These are phyloP conservation scores for Calcarius lapponicus DNA, from an alignment of 2,797 vertebrate genomes.

Conservation along the genomic window DNA sequence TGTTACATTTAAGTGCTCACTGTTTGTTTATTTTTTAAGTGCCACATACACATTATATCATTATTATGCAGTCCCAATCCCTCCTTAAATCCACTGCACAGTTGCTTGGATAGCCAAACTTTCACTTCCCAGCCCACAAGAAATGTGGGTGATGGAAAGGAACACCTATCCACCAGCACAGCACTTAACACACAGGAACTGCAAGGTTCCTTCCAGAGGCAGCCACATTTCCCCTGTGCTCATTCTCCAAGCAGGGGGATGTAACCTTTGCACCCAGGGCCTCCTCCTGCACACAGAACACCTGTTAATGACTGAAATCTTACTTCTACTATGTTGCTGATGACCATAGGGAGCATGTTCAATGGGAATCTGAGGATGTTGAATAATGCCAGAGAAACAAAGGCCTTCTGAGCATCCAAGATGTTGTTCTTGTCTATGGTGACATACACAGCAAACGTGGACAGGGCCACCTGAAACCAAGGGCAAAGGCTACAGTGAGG, in stretches of 20 bases:
- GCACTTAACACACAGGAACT: neutral
- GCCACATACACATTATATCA: neutral
- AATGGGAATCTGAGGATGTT: slow-evolving; percentile 87
- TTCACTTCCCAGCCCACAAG: neutral
- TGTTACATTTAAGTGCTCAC: neutral
- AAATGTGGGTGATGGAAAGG: neutral
- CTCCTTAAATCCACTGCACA: neutral
- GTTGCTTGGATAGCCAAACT: neutral
- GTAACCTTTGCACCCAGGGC: neutral
- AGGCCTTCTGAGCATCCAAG: slow-evolving; percentile 94
- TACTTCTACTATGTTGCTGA: slow-evolving; percentile 96
- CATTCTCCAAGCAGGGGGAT: neutral
- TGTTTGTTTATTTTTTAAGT: neutral
- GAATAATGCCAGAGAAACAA: slow-evolving; percentile 93
- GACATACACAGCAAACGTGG: slow-evolving; percentile 92
- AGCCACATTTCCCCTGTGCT: neutral
- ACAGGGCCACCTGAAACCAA: slow-evolving; percentile 88
- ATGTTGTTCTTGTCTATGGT: slow-evolving; percentile 80
- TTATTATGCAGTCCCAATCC: neutral
- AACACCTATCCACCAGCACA: neutral
- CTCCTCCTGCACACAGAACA: neutral
- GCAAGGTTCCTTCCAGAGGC: neutral
- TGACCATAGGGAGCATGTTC: slow-evolving; percentile 94
- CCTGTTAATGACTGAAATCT: neutral
- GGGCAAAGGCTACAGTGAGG: neutral